Percentiles rank a stretch among this genome's conserved stretches.
phyloP scores from a whole-genome alignment of 2,797 vertebrate species.

The Lutjanus campechanus region DNA sequence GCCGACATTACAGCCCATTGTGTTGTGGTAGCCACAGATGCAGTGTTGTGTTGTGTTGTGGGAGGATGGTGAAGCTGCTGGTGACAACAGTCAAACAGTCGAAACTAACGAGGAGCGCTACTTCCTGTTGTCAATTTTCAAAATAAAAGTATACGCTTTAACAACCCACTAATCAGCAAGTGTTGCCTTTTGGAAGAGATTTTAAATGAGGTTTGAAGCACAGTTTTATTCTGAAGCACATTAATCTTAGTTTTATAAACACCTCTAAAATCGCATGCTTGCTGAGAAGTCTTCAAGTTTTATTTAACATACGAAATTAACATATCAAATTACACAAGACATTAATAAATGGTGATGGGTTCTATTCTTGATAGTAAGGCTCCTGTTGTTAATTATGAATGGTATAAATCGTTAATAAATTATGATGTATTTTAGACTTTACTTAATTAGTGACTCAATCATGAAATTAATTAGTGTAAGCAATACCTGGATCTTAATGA shows the following conservation, averaged over 20 bases:
- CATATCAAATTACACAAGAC: too few relatives aligned
- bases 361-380: too few relatives aligned
- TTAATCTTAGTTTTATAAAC: neutral
- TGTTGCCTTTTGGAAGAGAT: neutral
- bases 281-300: too few relatives aligned
- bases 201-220: neutral
- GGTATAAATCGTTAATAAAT: too few relatives aligned
- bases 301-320: too few relatives aligned
- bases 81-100: conserved; percentile 30
- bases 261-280: neutral
- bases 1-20: conserved; percentile 71
- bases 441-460: too few relatives aligned
- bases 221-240: neutral
- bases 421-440: too few relatives aligned
- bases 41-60: conserved; percentile 34
- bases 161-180: too few relatives aligned
- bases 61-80: conserved; percentile 48
- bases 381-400: too few relatives aligned
- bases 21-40: conserved; percentile 1
- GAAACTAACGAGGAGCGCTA: fast-evolving
- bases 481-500: too few relatives aligned
- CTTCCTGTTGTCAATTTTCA: conserved; percentile 19
- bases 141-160: conserved; percentile 31
- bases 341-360: too few relatives aligned
- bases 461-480: too few relatives aligned